Conservation (phyloP, 2,113 vertebrate species). For the Bagarius yarrelli region DNA sequence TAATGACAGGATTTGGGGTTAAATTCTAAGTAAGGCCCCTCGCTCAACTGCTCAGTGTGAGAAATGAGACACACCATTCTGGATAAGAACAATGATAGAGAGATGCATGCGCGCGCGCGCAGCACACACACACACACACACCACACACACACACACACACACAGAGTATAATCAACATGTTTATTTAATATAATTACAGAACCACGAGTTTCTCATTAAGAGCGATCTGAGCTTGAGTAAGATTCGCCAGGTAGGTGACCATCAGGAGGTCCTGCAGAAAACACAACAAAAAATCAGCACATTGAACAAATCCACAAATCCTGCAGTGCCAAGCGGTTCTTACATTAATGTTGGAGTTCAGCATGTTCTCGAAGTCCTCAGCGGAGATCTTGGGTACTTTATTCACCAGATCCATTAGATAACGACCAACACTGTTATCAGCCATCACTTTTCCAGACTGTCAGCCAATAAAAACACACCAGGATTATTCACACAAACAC, state of each 20-base stretch:
- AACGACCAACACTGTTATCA: slow-evolving; percentile 94
- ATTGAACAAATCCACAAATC: neutral
- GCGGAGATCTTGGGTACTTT: slow-evolving; percentile 93
- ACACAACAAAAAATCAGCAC: slow-evolving; percentile 1
- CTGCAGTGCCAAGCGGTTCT: slow-evolving; percentile 55
- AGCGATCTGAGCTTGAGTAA: slow-evolving; percentile 85
- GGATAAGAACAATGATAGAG: no score
- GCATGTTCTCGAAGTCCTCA: slow-evolving; percentile 97
- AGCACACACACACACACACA: no score
- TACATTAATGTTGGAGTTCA: slow-evolving; percentile 99
- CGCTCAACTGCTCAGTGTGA: no score
- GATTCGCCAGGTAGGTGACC: slow-evolving; percentile 86
- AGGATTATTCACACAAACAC: neutral
- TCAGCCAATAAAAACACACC: neutral
- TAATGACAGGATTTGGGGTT: no score
- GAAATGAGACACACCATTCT: no score
- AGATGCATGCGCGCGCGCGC: no score
- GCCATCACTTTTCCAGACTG: slow-evolving; percentile 93
- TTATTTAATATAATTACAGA: slow-evolving; percentile 41
- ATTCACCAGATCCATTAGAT: slow-evolving; percentile 95
- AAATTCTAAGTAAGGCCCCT: no score
- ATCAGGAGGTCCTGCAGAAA: slow-evolving; percentile 70
- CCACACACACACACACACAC: no score
- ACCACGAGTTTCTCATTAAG: slow-evolving; percentile 76
- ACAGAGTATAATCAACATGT: slow-evolving; percentile 26